Evolutionary conservation across 1,140 invertebrate species (phyloP).

Genomic region (Temnothorax curvispinosus): DNA sequence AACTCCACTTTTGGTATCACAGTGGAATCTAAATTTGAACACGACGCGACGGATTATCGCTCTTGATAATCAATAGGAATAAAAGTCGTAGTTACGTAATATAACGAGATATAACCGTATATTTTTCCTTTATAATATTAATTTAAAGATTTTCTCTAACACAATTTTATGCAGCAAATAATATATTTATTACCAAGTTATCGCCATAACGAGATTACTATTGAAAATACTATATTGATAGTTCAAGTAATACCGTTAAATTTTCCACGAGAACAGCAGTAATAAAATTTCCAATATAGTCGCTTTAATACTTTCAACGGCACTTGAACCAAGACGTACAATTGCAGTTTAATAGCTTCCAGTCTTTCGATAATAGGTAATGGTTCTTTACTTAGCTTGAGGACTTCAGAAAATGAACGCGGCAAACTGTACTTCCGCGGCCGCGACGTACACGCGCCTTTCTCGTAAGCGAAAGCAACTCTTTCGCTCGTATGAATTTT

Average conservation of each 20-base stretch:
- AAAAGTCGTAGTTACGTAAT: background rate
- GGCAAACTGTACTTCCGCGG: background rate
- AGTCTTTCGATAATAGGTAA: conserved; percentile 20
- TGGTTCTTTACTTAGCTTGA: background rate
- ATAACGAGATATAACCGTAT: background rate
- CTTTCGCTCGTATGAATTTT: conserved; percentile 21
- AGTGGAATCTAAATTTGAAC: conserved; percentile 23
- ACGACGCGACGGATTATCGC: background rate
- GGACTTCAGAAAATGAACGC: background rate
- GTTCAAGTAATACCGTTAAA: conserved; percentile 28
- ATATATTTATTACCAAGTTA: background rate
- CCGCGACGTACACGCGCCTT: background rate
- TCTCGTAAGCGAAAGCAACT: background rate
- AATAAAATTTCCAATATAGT: conserved; percentile 45
- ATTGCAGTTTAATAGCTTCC: conserved; percentile 21
- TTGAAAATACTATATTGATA: conserved; percentile 15
- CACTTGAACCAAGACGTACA: conserved; percentile 24
- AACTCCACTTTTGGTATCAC: conserved; percentile 36
- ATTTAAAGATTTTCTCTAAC: background rate
- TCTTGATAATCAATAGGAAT: conserved; percentile 16
- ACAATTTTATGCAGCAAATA: background rate
- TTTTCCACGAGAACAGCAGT: conserved; percentile 15
- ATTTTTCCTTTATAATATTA: conserved; percentile 4
- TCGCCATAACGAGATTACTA: background rate
- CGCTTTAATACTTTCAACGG: conserved; percentile 32